phyloP scores from a whole-genome alignment of 2,888 invertebrate genomes.

The Petrolisthes manimaculis region DNA sequence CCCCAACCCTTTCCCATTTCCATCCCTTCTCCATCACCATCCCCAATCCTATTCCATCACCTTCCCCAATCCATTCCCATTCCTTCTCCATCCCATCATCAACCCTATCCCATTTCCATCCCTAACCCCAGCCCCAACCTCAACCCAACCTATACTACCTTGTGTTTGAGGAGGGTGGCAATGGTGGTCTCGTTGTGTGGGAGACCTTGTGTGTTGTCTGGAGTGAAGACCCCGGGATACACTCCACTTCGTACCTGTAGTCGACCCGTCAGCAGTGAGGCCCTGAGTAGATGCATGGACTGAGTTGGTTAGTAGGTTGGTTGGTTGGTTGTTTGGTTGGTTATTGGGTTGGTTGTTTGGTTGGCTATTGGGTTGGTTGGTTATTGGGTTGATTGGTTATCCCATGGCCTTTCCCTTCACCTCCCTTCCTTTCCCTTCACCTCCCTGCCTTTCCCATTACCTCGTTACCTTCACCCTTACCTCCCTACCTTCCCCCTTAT shows the following conservation, averaged over 20 bases:
- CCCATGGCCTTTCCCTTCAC: not conserved
- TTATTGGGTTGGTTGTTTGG: no score
- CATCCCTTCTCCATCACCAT: not conserved
- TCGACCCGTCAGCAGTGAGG: conserved; percentile 67
- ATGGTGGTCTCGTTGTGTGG: conserved; percentile 67
- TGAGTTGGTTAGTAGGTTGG: no score
- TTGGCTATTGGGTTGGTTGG: no score
- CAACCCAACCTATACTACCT: conserved; percentile 19
- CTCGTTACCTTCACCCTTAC: not conserved
- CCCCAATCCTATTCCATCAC: not conserved
- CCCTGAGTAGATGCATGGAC: conserved; percentile 63
- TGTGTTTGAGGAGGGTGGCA: conserved; percentile 65
- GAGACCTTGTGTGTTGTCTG: conserved; percentile 66
- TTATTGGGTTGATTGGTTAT: not conserved
- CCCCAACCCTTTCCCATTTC: not conserved
- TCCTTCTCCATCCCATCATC: not conserved
- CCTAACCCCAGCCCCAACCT: not conserved
- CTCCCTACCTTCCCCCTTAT: not conserved
- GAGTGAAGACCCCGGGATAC: conserved; percentile 66
- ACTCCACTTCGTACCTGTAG: conserved; percentile 67
- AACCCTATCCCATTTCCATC: not conserved
- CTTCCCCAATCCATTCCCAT: not conserved
- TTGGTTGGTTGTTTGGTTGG: no score
- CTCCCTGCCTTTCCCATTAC: not conserved
- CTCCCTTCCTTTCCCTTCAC: not conserved